phyloP scores from a whole-genome alignment of 2,113 vertebrate species.

The Boleophthalmus pectinirostris region DNA sequence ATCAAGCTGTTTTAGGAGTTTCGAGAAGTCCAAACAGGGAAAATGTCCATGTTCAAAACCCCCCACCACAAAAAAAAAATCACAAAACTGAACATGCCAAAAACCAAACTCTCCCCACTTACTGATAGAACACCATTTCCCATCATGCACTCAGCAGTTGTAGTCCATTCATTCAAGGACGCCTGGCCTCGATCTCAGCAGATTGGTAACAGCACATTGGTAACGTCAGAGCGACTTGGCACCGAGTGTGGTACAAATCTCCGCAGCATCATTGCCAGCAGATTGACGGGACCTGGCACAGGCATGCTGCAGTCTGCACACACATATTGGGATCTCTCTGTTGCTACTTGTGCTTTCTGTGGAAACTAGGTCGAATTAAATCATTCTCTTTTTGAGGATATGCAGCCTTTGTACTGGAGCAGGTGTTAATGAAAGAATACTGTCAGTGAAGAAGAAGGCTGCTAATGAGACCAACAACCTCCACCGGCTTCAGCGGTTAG shows the following conservation, averaged over 20 bases:
- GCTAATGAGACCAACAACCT: slow-evolving; percentile 8
- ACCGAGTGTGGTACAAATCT: neutral
- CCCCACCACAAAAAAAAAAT: neutral
- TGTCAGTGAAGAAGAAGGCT: neutral
- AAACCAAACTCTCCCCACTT: neutral
- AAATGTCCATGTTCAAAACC: neutral
- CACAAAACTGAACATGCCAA: neutral
- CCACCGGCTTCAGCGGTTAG: neutral
- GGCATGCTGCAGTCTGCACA: neutral
- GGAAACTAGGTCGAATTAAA: slow-evolving; percentile 8
- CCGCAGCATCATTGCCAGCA: neutral
- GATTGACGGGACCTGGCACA: neutral
- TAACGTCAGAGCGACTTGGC: neutral
- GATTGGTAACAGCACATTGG: neutral
- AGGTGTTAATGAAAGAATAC: slow-evolving; percentile 4
- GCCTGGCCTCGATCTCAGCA: neutral
- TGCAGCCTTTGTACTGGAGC: slow-evolving; percentile 6
- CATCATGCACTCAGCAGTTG: neutral
- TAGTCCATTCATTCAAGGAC: neutral
- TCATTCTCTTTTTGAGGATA: neutral
- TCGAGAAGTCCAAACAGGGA: neutral
- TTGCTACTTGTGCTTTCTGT: neutral
- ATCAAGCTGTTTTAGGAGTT: neutral
- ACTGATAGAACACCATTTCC: neutral
- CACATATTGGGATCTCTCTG: slow-evolving; percentile 3